These are phyloP conservation scores for Prietella phreatophila DNA, from an alignment of 2,113 vertebrate species.

Conservation along the genomic window DNA sequence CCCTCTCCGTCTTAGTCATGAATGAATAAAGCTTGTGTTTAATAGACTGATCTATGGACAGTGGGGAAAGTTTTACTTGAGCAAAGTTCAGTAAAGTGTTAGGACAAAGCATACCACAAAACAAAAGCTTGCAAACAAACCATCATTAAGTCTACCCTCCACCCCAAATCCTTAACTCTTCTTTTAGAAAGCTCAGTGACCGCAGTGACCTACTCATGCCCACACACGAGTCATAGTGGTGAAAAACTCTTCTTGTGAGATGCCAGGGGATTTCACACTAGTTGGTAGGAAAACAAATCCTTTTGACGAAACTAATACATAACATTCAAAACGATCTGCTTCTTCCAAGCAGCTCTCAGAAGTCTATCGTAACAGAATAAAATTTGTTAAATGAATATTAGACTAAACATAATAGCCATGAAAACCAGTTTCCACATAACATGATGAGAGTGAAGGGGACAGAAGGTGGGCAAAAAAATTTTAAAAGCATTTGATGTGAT, in stretches of 20 bases:
- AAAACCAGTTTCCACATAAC: neutral
- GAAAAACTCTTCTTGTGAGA: slow-evolving; percentile 2
- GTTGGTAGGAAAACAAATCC: neutral
- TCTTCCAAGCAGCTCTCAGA: slow-evolving; percentile 37
- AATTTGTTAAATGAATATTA: slow-evolving; percentile 11
- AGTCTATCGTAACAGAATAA: slow-evolving; percentile 23
- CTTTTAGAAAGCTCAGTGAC: slow-evolving; percentile 8
- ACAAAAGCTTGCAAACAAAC: slow-evolving; percentile 23
- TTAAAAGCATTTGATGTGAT: slow-evolving; percentile 53
- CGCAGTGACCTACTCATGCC: neutral
- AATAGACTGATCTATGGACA: neutral
- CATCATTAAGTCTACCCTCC: neutral
- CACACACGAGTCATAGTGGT: neutral
- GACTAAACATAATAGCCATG: slow-evolving; percentile 5
- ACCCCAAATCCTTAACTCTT: neutral
- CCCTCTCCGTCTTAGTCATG: neutral
- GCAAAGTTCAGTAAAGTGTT: slow-evolving; percentile 6
- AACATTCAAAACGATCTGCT: neutral
- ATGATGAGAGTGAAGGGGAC: slow-evolving; percentile 35
- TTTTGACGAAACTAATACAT: neutral
- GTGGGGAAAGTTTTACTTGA: neutral
- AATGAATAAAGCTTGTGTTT: slow-evolving; percentile 9
- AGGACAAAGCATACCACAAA: slow-evolving; percentile 10
- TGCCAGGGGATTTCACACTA: slow-evolving; percentile 5
- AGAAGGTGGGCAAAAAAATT: slow-evolving; percentile 52